Conservation (phyloP, 2,113 vertebrate species). For the Illadopsis cleaveri region DNA sequence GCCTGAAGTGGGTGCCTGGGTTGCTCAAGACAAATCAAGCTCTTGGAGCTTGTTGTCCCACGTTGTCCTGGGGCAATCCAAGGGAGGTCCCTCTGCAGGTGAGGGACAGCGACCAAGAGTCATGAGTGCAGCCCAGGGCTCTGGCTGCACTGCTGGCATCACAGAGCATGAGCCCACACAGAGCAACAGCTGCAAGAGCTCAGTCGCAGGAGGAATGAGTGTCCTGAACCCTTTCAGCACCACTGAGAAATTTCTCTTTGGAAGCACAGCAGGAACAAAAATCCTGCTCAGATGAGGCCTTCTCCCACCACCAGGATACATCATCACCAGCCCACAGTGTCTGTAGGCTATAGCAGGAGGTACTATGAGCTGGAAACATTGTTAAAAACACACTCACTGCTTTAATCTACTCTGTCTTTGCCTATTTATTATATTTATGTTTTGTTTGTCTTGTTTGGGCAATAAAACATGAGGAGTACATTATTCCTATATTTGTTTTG, state of each 20-base stretch:
- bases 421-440: neutral
- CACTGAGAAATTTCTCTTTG: neutral
- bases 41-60: neutral
- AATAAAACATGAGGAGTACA: neutral
- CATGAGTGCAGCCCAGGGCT: neutral
- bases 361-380: neutral
- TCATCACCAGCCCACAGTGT: neutral
- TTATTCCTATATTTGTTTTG: neutral
- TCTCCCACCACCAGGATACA: fast-evolving
- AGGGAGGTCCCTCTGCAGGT: fast-evolving
- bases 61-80: fast-evolving
- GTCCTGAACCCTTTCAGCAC: neutral
- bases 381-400: neutral
- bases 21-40: neutral
- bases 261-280: neutral
- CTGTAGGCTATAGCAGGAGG: neutral
- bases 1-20: neutral
- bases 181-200: neutral
- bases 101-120: neutral
- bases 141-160: neutral
- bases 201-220: neutral
- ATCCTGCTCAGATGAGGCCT: neutral
- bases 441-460: neutral
- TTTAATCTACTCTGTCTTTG: neutral
- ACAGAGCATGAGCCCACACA: neutral